Conservation (phyloP, 2,888 invertebrate genomes). For the Poecilobothrus nobilitatus region DNA sequence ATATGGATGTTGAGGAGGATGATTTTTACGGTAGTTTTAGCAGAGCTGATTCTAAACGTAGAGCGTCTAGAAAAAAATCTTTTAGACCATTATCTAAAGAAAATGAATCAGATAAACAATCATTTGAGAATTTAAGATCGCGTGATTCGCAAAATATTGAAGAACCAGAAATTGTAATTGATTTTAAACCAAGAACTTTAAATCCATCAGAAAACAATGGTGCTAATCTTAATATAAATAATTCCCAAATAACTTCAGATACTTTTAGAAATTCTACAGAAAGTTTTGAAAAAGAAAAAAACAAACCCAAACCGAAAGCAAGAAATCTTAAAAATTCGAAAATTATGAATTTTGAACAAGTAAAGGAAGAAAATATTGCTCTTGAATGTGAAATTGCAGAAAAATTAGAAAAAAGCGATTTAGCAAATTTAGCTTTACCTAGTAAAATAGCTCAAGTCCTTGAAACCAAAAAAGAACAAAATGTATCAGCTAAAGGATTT, state of each 20-base stretch:
- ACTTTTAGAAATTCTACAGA: not conserved
- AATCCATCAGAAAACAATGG: not conserved
- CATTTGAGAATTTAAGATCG: not conserved
- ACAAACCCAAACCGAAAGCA: not conserved
- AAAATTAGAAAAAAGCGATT: not conserved
- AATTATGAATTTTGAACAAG: not conserved
- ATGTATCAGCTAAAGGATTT: not conserved
- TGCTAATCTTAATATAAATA: not conserved
- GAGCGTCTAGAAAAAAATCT: not conserved
- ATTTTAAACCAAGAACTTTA: not conserved
- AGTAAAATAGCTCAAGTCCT: not conserved
- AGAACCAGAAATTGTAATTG: not conserved
- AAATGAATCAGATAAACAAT: not conserved
- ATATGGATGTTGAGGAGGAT: not conserved
- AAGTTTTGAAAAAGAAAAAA: not conserved
- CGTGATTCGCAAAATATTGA: not conserved
- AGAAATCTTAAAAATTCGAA: not conserved
- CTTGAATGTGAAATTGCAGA: not conserved
- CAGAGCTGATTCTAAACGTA: not conserved
- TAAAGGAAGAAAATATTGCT: not conserved
- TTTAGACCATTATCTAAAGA: not conserved
- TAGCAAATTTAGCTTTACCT: not conserved
- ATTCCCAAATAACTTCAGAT: not conserved
- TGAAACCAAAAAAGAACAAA: not conserved
- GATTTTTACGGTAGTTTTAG: not conserved